Evolutionary conservation across 1,140 invertebrate species (phyloP), one percentile per base, ranked within the genome.

Genomic region (Charaxes varanes): DNA sequence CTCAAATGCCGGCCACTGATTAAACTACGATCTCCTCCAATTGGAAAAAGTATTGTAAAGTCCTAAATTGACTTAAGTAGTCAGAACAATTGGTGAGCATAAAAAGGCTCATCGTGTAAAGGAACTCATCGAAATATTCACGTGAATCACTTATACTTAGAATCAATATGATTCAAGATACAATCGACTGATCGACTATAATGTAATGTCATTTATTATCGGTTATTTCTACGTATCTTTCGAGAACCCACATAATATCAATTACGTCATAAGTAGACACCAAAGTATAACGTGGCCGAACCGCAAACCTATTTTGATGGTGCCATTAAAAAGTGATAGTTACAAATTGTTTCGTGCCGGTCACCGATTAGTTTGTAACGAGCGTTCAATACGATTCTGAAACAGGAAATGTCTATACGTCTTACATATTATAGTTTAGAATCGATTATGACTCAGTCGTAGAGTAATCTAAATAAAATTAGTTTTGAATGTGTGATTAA

Each of bases 301-400:
- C 66, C 68, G 64, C 71, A 65, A 62, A 65, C 60, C 58, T 62
- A 65, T 69, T 72, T 65, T 72, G 65, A 74, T 72, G 61, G 59
- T 45, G 57, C 56, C 67, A 79, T 76, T 74, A 76, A 71, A 73
- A 73, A 68, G 62, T 69, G 71, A 74, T 73, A 70, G 70, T 67
- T 56, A 78, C 71, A 76, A 76, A 76, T 78, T 63, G 46, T 15
- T 36, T 32, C 19, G 36, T 38, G 30, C 33, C 30, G 30, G 30
- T 45, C 32, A 31, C 30, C 13, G 7, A 16, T 30, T 45, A 37
- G 30, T 21, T 18, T 14, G 22, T 18, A 37, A 37, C 42, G 19
- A 37, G 30, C 16, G 6, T 18, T 31, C 27, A 18, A 30, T 17
- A 8, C 2, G 18, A 23, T 24, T 31, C 16, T 14, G 17, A 27